A percentile compares a stretch with the other conserved stretches of the same genome.
Conservation (phyloP, 1,140 invertebrate genomes). For the Drosophila fuyamai region DNA sequence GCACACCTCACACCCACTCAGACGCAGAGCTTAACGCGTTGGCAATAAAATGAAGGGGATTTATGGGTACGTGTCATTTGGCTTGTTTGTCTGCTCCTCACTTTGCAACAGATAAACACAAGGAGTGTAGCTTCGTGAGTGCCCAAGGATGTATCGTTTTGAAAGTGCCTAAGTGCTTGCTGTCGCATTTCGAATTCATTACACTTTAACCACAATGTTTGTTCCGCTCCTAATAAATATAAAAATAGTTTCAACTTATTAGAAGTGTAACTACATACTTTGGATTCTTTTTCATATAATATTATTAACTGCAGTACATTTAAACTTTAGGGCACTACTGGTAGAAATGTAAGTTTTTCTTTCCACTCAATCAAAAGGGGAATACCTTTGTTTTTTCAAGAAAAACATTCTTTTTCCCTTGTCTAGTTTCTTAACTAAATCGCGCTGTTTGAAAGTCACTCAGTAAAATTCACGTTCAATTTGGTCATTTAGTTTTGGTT, state of each 20-base stretch:
- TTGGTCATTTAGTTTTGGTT: constrained; percentile 56
- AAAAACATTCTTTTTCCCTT: background rate
- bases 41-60: constrained; percentile 72
- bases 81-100: constrained; percentile 62
- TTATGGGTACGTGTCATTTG: constrained; percentile 79
- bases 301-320: too few relatives aligned
- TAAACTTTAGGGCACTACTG: too few relatives aligned
- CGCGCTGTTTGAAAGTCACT: constrained; percentile 41
- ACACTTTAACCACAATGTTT: too few relatives aligned
- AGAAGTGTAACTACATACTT: too few relatives aligned
- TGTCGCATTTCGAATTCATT: too few relatives aligned
- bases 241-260: too few relatives aligned
- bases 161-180: constrained; percentile 2
- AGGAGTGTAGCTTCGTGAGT: constrained; percentile 6
- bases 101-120: constrained; percentile 36
- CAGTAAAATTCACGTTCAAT: constrained; percentile 74
- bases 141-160: constrained; percentile 18
- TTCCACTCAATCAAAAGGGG: too few relatives aligned
- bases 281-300: too few relatives aligned
- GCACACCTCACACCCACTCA: constrained; percentile 11
- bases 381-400: background rate
- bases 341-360: too few relatives aligned
- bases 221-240: too few relatives aligned
- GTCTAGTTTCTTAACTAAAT: background rate
- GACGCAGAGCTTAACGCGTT: constrained; percentile 55